These are phyloP conservation scores for Turritopsis rubra DNA, from an alignment of 30 jellyfish, hydroid and myxozoan species.

Conservation along the genomic window DNA sequence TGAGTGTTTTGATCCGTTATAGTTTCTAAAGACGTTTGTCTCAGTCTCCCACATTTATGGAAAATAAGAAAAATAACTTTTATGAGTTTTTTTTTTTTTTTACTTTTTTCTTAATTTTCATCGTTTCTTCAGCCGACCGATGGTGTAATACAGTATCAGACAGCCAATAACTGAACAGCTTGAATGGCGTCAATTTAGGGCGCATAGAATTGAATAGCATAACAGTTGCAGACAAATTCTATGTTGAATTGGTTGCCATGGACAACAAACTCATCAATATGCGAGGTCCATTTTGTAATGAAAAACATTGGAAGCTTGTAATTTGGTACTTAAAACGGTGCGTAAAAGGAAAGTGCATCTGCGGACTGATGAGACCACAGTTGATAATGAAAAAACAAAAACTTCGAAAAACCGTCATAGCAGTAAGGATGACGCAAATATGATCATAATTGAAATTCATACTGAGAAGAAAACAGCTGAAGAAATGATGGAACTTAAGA, in stretches of 20 bases:
- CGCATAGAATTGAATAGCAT: background rate
- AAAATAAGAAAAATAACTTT: no score
- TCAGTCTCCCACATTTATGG: no score
- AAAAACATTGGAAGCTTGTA: background rate
- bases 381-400: background rate
- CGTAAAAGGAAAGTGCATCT: background rate
- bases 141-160: background rate
- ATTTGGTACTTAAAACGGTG: background rate
- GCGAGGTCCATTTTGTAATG: background rate
- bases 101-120: no score
- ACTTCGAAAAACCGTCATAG: background rate
- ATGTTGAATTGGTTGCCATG: background rate
- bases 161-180: background rate
- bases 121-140: background rate
- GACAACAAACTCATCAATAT: background rate
- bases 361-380: background rate
- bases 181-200: background rate
- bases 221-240: background rate
- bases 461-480: background rate
- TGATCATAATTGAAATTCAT: background rate
- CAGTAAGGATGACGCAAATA: background rate
- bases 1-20: no score
- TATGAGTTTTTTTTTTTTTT: no score
- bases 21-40: no score
- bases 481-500: background rate